A percentile compares a stretch with the other conserved stretches of the same genome.
These are phyloP conservation scores for Leptinotarsa tumamoca DNA, from an alignment of 2,888 invertebrate genomes.

Conservation along the genomic window DNA sequence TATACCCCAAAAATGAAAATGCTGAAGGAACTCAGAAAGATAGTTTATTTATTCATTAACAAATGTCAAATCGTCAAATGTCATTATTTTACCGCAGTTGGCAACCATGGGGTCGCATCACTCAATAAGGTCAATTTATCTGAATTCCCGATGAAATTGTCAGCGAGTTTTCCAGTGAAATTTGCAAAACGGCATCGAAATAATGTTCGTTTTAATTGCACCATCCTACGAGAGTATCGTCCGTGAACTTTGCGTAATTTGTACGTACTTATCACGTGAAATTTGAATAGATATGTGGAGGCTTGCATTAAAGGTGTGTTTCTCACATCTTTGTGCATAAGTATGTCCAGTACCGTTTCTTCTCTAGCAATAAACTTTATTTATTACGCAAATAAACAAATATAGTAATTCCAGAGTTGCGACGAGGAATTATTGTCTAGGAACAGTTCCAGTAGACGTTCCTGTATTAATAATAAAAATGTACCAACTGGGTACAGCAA, in stretches of 20 bases:
- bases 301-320: constrained; percentile 27
- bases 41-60: too few relatives aligned
- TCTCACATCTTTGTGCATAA: constrained; percentile 24
- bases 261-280: constrained; percentile 25
- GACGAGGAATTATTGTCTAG: not conserved
- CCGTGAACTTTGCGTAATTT: constrained; percentile 22
- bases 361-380: constrained; percentile 25
- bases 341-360: constrained; percentile 24
- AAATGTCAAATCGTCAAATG: too few relatives aligned
- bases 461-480: too few relatives aligned
- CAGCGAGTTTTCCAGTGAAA: not conserved
- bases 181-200: not conserved
- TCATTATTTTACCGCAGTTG: too few relatives aligned
- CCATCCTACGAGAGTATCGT: constrained; percentile 8
- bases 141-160: not conserved
- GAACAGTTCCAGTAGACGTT: not conserved
- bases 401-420: constrained; percentile 22
- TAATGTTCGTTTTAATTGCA: not conserved
- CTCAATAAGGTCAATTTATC: too few relatives aligned
- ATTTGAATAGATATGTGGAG: constrained; percentile 27
- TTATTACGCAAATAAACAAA: constrained; percentile 24
- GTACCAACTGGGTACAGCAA: too few relatives aligned
- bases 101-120: too few relatives aligned
- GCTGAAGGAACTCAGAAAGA: too few relatives aligned
- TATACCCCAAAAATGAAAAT: too few relatives aligned